These are phyloP conservation scores for Tholera decimalis DNA, from an alignment of 2,888 invertebrate species.

Conservation along the genomic window DNA sequence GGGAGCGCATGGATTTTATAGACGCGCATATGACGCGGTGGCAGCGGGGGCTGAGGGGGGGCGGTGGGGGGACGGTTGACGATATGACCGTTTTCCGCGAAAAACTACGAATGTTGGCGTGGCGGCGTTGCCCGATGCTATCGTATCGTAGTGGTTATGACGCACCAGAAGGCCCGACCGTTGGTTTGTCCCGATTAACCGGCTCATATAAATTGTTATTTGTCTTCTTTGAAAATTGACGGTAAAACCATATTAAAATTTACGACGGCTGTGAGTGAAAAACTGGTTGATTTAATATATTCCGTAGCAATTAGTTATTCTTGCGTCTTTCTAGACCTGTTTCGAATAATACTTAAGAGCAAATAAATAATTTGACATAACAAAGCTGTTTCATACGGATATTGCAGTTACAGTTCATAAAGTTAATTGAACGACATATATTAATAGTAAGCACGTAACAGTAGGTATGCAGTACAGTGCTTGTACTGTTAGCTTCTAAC, in stretches of 20 bases:
- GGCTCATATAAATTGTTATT: slow-evolving; percentile 58
- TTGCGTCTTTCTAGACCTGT: slow-evolving; percentile 68
- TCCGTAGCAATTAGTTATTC: slow-evolving; percentile 60
- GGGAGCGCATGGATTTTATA: slow-evolving; percentile 88
- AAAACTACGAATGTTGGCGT: slow-evolving; percentile 84
- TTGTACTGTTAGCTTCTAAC: slow-evolving; percentile 21
- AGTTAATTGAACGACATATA: slow-evolving; percentile 9
- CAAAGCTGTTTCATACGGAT: slow-evolving; percentile 9
- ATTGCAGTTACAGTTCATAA: background rate
- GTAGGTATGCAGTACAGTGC: slow-evolving; percentile 12
- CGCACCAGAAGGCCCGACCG: slow-evolving; percentile 82
- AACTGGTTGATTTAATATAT: slow-evolving; percentile 45
- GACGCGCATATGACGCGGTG: slow-evolving; percentile 84
- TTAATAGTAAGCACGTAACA: slow-evolving; percentile 15
- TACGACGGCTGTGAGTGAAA: slow-evolving; percentile 78
- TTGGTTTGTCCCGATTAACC: slow-evolving; percentile 80
- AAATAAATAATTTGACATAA: slow-evolving; percentile 27
- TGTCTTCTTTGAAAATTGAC: slow-evolving; percentile 53
- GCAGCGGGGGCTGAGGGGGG: slow-evolving; percentile 71
- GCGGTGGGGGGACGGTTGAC: slow-evolving; percentile 71
- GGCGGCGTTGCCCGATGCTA: slow-evolving; percentile 77
- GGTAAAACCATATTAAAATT: slow-evolving; percentile 63
- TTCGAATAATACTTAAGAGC: slow-evolving; percentile 46
- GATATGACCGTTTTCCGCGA: slow-evolving; percentile 89
- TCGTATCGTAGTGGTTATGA: slow-evolving; percentile 80